A percentile compares a stretch with the other conserved stretches of the same genome.
Evolutionary conservation across 2,797 vertebrate species (phyloP).

Genomic region (Natrix natrix): DNA sequence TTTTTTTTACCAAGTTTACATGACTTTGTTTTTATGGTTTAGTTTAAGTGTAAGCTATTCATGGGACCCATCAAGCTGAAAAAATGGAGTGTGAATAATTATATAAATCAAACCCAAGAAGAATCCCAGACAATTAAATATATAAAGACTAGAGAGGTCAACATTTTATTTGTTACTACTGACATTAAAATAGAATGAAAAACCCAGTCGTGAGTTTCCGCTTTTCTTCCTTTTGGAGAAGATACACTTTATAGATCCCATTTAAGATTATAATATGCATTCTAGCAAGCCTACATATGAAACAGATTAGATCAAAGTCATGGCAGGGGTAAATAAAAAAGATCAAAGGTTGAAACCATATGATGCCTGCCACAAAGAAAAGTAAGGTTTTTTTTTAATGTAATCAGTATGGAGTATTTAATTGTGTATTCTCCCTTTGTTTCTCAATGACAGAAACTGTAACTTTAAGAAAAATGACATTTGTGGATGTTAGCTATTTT

Average conservation of each 20-base stretch:
- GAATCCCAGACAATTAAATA: not conserved
- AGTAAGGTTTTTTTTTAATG: slow-evolving; percentile 26
- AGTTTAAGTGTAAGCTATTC: not conserved
- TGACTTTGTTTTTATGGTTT: not conserved
- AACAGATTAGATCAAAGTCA: slow-evolving; percentile 47
- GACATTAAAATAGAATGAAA: slow-evolving; percentile 10
- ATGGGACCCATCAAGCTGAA: not conserved
- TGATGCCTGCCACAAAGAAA: slow-evolving; percentile 43
- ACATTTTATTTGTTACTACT: slow-evolving; percentile 6
- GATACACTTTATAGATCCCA: slow-evolving; percentile 37
- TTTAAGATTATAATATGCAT: slow-evolving; percentile 45
- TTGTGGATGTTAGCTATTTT: slow-evolving; percentile 19
- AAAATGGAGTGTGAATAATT: not conserved
- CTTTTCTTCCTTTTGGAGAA: slow-evolving; percentile 25
- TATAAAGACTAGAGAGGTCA: not conserved
- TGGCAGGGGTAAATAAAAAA: slow-evolving; percentile 41
- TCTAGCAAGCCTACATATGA: slow-evolving; percentile 37
- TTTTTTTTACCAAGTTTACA: not conserved
- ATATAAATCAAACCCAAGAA: not conserved
- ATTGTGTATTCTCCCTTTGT: slow-evolving; percentile 35
- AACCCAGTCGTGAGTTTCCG: not conserved
- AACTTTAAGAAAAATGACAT: slow-evolving; percentile 25
- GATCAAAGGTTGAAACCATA: slow-evolving; percentile 53
- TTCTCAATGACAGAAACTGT: slow-evolving; percentile 33
- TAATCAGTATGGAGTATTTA: slow-evolving; percentile 41